These are phyloP conservation scores for Drosophila mojavensis DNA, from an alignment of 1,140 invertebrate genomes.

Conservation along the genomic window DNA sequence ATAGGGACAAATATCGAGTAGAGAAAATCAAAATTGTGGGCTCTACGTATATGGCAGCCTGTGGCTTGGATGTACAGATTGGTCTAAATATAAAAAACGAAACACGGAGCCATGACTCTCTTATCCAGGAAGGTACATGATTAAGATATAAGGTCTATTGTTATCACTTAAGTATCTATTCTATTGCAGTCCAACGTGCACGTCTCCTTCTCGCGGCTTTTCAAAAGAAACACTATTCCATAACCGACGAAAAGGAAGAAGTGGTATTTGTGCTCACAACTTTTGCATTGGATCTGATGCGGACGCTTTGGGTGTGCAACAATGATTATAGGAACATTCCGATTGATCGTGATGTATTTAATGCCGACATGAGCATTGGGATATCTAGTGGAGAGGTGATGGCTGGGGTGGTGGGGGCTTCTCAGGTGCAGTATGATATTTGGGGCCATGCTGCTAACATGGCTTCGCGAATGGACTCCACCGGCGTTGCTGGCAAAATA, in stretches of 20 bases:
- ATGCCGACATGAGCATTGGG: constrained; percentile 83
- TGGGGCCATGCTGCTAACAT: constrained; percentile 98
- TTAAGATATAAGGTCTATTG: neutral
- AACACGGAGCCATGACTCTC: neutral
- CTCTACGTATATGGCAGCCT: constrained; percentile 97
- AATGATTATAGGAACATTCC: constrained; percentile 16
- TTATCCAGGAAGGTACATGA: constrained; percentile 8
- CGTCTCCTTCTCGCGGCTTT: neutral
- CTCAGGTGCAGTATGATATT: constrained; percentile 93
- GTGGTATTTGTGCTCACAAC: constrained; percentile 56
- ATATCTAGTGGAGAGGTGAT: constrained; percentile 93
- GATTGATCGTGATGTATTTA: neutral
- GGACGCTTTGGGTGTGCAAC: constrained; percentile 43
- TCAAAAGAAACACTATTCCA: neutral
- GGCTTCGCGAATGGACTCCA: constrained; percentile 95
- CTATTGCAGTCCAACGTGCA: neutral
- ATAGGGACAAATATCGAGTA: constrained; percentile 46
- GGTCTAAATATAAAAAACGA: too few species aligned
- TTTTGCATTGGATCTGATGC: constrained; percentile 60
- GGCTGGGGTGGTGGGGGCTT: constrained; percentile 95
- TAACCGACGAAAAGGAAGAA: constrained; percentile 22
- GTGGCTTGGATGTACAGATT: constrained; percentile 88
- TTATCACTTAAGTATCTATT: too few species aligned
- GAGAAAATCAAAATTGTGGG: constrained; percentile 97
- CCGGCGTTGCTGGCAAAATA: constrained; percentile 90